Base-by-base conservation (phyloP, 1,140 invertebrate genomes). In the Nephila pilipes region DNA sequence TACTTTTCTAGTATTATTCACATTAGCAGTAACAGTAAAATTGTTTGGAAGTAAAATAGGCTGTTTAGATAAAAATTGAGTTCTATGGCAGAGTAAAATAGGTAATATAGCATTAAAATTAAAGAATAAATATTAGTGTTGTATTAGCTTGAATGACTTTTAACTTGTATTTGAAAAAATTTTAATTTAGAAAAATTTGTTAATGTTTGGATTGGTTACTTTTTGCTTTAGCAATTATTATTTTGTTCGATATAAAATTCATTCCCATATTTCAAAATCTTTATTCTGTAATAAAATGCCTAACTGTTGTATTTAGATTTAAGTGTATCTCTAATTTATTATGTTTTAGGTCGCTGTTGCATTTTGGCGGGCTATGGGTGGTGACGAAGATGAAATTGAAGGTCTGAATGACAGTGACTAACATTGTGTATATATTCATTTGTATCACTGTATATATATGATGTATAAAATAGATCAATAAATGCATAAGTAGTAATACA, bases 361-460 rank as follows among this genome's bases (percentile, higher is more conserved):
- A 38, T 98, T 98, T 95, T 98, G 97, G 97, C 96, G 96, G 95
- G 97, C 97, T 1, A 97, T 98, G 94, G 97, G 97, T 57, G 97
- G 97, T 65, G 97, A 97, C 95, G 96, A 97, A 79, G 96, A 97
- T 93, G 97, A 98, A 95, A 95, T 97, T 85, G 95, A 95, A 85
- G 95, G 95, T 92, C 92, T 96, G 29, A 89, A 93, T 91, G 92
- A 94, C 46, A 89, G 60, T 36, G 80, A 83, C 12, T 22, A 54
- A 25, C 54, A 54, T n/a, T 10, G 25, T 22, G 1, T 46, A 54
- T 10, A 46, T 46, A 46, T 46, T 6, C 46, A 83, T 54, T 5
- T 83, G 20, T 83, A n/a, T n/a, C 25, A 54, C 6, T 83, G 36
- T 83, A 83, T 12, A 54, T n/a, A n/a, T 83, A 83, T 83, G 25